These are phyloP conservation scores for Daphoenositta chrysoptera DNA, from an alignment of 2,113 vertebrate genomes.

Conservation along the genomic window DNA sequence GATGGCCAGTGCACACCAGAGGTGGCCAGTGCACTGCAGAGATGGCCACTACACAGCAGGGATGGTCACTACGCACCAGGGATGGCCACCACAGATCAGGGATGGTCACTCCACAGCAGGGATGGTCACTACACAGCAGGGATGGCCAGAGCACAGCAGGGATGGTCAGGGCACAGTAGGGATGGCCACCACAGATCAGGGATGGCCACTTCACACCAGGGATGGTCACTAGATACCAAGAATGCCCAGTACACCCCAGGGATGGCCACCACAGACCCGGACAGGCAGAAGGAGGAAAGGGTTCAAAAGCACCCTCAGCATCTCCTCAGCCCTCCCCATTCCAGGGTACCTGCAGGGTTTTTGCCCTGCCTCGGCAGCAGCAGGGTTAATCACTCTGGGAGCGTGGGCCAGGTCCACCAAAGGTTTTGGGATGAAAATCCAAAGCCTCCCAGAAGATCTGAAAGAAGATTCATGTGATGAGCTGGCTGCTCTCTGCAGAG, in stretches of 20 bases:
- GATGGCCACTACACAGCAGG: accelerated
- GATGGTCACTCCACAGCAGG: accelerated
- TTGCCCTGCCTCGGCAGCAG: neutral
- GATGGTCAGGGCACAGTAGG: accelerated
- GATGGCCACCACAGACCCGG: too few species aligned
- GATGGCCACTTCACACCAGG: accelerated
- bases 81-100: accelerated
- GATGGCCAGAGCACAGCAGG: accelerated
- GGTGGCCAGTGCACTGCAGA: accelerated
- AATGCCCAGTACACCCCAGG: accelerated
- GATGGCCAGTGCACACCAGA: accelerated
- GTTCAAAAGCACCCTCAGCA: neutral
- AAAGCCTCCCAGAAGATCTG: neutral
- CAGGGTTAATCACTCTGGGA: neutral
- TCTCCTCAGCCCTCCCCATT: neutral
- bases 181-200: neutral
- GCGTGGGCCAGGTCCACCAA: accelerated
- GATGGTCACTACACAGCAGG: neutral
- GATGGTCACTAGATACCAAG: accelerated
- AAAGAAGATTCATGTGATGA: neutral
- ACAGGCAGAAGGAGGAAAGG: neutral
- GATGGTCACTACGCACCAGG: accelerated
- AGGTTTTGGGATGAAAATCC: neutral
- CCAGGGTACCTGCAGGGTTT: neutral
- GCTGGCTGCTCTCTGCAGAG: neutral